Percentiles rank a stretch among this genome's conserved stretches.
These are phyloP conservation scores for Dryobotodes eremita DNA, from an alignment of 2,888 invertebrate species.

Conservation along the genomic window DNA sequence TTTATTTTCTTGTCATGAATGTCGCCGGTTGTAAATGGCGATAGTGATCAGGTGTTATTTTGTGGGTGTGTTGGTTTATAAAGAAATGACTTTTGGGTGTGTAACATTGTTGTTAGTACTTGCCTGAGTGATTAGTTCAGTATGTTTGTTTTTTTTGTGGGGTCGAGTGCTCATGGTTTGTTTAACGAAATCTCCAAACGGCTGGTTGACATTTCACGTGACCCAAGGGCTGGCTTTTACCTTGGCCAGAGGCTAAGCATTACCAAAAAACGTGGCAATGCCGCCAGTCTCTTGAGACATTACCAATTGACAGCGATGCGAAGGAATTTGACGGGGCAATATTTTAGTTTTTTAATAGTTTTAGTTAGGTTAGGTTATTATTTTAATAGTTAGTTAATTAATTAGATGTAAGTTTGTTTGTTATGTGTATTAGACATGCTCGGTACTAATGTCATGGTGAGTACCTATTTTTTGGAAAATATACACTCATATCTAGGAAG, in stretches of 20 bases:
- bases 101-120: constrained; percentile 36
- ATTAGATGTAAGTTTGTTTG: not conserved
- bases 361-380: no score
- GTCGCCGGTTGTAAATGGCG: constrained; percentile 57
- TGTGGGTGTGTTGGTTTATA: constrained; percentile 44
- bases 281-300: no score
- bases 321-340: no score
- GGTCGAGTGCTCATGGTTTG: no score
- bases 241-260: no score
- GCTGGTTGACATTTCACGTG: no score
- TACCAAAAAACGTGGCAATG: no score
- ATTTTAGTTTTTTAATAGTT: no score
- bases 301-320: no score
- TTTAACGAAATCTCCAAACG: no score
- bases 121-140: constrained; percentile 44
- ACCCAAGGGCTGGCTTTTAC: no score
- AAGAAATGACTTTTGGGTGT: constrained; percentile 58
- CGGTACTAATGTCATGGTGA: not conserved
- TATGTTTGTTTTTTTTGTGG: constrained; percentile 17
- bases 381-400: no score
- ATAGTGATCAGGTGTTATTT: constrained; percentile 56
- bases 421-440: constrained; percentile 4
- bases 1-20: constrained; percentile 60
- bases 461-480: not conserved
- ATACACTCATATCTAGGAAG: not conserved